These are phyloP conservation scores for Meles meles DNA, from an alignment of 2,113 vertebrate genomes.

Conservation along the genomic window DNA sequence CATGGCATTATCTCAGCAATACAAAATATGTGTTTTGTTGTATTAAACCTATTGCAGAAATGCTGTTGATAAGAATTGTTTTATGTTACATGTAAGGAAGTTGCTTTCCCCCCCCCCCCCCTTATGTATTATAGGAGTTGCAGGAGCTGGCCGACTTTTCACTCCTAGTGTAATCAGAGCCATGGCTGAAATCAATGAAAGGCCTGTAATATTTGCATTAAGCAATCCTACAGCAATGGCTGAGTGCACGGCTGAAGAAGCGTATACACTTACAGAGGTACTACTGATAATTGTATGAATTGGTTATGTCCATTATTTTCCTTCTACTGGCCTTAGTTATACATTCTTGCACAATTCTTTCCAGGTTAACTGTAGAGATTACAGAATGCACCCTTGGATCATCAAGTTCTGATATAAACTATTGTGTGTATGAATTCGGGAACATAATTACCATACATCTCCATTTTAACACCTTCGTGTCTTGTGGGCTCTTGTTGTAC, in stretches of 20 bases:
- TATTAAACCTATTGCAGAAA: not conserved
- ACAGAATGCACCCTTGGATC: not conserved
- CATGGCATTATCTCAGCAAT: not conserved
- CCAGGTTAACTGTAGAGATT: not conserved
- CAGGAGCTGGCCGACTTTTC: conserved; percentile 94
- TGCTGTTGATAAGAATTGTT: not conserved
- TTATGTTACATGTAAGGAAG: not conserved
- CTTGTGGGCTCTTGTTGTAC: not conserved
- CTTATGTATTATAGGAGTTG: conserved; percentile 85
- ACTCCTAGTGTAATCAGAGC: conserved; percentile 88
- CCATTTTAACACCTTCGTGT: not conserved
- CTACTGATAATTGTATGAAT: fast-evolving
- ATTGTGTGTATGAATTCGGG: not conserved
- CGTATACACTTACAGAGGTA: conserved; percentile 92
- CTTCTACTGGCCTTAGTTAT: not conserved
- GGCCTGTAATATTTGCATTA: conserved; percentile 94
- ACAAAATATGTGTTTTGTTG: not conserved
- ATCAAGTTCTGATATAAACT: not conserved
- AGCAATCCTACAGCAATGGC: conserved; percentile 96
- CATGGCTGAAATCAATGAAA: conserved; percentile 91
- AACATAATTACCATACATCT: not conserved
- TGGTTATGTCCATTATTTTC: not conserved
- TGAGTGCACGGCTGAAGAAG: conserved; percentile 96
- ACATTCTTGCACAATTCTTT: not conserved
- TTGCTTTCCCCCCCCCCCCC: not conserved